A percentile compares a stretch with the other conserved stretches of the same genome.
Evolutionary conservation across 2,888 invertebrate genomes (phyloP).

Genomic region (Drosophila picticornis): DNA sequence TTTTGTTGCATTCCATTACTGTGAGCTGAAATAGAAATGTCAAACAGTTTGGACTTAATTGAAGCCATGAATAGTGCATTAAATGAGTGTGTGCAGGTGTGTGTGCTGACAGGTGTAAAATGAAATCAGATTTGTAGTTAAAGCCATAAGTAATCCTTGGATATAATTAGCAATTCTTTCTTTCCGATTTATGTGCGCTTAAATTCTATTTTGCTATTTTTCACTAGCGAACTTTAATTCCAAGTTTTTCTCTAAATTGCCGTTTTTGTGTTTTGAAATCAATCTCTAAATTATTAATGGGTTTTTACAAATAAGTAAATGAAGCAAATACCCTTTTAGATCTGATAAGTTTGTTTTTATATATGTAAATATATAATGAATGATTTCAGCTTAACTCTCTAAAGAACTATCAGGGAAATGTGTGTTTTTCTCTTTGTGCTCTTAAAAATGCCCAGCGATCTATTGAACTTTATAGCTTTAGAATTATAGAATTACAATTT

Average conservation of each 20-base stretch:
- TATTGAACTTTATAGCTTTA: neutral
- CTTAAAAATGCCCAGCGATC: neutral
- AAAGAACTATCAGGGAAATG: neutral
- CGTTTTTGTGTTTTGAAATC: neutral
- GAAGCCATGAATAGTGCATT: neutral
- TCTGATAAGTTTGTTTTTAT: neutral
- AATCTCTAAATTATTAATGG: neutral
- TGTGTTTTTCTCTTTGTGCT: neutral
- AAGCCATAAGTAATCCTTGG: constrained; percentile 4
- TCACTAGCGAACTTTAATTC: neutral
- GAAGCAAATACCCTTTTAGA: neutral
- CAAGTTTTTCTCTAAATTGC: neutral
- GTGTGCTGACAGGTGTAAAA: neutral
- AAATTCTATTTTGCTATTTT: neutral
- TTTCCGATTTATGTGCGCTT: too few species aligned
- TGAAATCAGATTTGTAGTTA: constrained; percentile 1
- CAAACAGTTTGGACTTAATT: constrained; percentile 6
- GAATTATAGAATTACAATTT: neutral
- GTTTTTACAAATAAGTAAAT: neutral
- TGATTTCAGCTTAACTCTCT: neutral
- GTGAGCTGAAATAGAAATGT: constrained; percentile 6
- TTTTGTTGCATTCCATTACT: constrained; percentile 18
- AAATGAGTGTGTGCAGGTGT: constrained; percentile 5
- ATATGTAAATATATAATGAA: too few species aligned
- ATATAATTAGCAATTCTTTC: too few species aligned